phyloP scores from a whole-genome alignment of 2,113 vertebrate species.

The Rhombomys opimus region DNA sequence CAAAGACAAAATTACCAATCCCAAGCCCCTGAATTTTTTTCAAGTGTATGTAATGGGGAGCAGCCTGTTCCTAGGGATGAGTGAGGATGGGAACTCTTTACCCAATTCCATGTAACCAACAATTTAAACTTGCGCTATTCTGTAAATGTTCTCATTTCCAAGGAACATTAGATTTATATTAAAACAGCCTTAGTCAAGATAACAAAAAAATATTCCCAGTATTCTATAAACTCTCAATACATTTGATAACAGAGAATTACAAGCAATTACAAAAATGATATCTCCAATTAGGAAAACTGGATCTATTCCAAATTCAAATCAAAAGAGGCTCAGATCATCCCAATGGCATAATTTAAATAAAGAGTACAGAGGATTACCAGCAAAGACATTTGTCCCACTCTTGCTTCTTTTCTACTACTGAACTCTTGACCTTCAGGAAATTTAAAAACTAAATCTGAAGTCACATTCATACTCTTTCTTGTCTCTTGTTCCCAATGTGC shows the following conservation, averaged over 20 bases:
- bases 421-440: slow-evolving; percentile 57
- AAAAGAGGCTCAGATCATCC: slow-evolving; percentile 66
- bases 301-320: slow-evolving; percentile 77
- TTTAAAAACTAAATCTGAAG: slow-evolving; percentile 58
- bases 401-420: neutral
- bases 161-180: slow-evolving; percentile 66
- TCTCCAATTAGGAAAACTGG: slow-evolving; percentile 78
- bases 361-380: slow-evolving; percentile 51
- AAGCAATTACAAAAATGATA: slow-evolving; percentile 78
- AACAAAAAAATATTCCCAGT: slow-evolving; percentile 66
- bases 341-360: slow-evolving; percentile 62
- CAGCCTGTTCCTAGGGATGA: neutral
- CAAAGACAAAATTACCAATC: slow-evolving; percentile 62
- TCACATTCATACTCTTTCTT: slow-evolving; percentile 45
- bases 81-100: slow-evolving; percentile 39
- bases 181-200: slow-evolving; percentile 73
- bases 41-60: slow-evolving; percentile 23
- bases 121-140: slow-evolving; percentile 57
- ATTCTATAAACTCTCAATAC: slow-evolving; percentile 55
- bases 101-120: slow-evolving; percentile 26
- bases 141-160: slow-evolving; percentile 61
- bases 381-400: slow-evolving; percentile 52
- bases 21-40: slow-evolving; percentile 58
- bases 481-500: slow-evolving; percentile 45
- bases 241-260: slow-evolving; percentile 74